Conservation (phyloP, 1,140 invertebrate species). For the Asbolus verrucosus region DNA sequence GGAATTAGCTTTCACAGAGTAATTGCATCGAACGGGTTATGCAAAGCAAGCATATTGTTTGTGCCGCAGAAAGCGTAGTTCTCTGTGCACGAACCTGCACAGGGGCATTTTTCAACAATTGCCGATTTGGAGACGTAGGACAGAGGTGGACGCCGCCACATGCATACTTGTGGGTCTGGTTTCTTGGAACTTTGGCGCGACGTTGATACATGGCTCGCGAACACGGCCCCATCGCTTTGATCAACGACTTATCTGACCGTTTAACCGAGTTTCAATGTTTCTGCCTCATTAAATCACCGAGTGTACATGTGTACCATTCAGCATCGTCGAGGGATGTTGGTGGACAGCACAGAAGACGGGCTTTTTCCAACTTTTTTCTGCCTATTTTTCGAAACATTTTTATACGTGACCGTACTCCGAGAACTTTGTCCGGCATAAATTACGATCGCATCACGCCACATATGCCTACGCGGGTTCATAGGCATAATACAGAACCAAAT, state of each 20-base stretch:
- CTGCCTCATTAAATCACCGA: constrained; percentile 54
- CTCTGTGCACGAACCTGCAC: constrained; percentile 21
- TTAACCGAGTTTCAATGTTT: constrained; percentile 53
- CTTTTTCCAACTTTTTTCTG: neutral
- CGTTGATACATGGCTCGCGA: constrained; percentile 53
- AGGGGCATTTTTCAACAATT: constrained; percentile 36
- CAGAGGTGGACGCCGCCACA: constrained; percentile 40
- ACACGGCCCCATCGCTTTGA: constrained; percentile 49
- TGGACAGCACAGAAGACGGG: constrained; percentile 28
- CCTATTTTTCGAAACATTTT: constrained; percentile 25
- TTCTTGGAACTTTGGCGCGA: constrained; percentile 51
- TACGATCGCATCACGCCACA: constrained; percentile 27
- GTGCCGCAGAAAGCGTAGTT: constrained; percentile 9
- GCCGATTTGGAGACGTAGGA: constrained; percentile 9
- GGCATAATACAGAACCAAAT: constrained; percentile 18
- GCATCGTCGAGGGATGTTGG: constrained; percentile 37
- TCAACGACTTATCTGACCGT: constrained; percentile 53
- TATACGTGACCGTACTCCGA: neutral
- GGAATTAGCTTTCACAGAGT: too few relatives aligned
- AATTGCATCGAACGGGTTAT: constrained; percentile 17
- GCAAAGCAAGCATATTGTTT: neutral
- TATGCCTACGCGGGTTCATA: constrained; percentile 27
- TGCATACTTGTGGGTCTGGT: constrained; percentile 45
- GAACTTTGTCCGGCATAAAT: constrained; percentile 16
- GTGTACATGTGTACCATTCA: constrained; percentile 52